Evolutionary conservation across 2,797 vertebrate genomes (phyloP).

Genomic region (Liasis olivaceus): DNA sequence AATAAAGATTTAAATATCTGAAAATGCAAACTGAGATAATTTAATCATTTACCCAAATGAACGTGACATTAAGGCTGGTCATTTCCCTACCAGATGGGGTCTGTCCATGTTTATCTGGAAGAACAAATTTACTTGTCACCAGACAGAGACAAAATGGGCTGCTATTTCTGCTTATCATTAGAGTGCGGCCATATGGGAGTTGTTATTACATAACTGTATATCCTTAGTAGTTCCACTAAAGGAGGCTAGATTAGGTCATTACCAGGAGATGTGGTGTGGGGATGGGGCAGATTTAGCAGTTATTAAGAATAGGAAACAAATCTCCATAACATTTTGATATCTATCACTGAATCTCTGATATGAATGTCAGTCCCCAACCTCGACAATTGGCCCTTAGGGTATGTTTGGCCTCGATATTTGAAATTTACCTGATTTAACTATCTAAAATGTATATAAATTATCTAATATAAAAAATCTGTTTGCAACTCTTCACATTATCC

Average conservation of each 20-base stretch:
- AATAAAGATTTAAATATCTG: constrained; percentile 42
- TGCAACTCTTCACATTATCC: background rate
- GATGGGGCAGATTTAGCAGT: background rate
- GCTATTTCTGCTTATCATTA: constrained; percentile 29
- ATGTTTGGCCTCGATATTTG: background rate
- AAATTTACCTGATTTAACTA: background rate
- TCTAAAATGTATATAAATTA: background rate
- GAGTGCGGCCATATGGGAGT: constrained; percentile 6
- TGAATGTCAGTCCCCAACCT: background rate
- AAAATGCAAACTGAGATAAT: constrained; percentile 41
- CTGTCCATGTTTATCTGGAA: constrained; percentile 35
- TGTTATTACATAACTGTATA: background rate
- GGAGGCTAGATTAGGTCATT: background rate
- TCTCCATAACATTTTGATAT: background rate
- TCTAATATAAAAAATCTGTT: background rate
- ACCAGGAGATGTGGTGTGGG: background rate
- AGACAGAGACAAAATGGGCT: constrained; percentile 7
- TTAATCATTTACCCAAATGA: constrained; percentile 48
- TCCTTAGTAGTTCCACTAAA: background rate
- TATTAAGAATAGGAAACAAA: background rate
- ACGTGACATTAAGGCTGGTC: constrained; percentile 40
- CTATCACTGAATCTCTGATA: background rate
- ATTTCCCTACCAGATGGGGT: constrained; percentile 32
- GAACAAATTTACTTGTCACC: constrained; percentile 40
- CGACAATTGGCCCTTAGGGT: background rate